phyloP scores from a whole-genome alignment of 2,797 vertebrate species.

The Lithobates pipiens region DNA sequence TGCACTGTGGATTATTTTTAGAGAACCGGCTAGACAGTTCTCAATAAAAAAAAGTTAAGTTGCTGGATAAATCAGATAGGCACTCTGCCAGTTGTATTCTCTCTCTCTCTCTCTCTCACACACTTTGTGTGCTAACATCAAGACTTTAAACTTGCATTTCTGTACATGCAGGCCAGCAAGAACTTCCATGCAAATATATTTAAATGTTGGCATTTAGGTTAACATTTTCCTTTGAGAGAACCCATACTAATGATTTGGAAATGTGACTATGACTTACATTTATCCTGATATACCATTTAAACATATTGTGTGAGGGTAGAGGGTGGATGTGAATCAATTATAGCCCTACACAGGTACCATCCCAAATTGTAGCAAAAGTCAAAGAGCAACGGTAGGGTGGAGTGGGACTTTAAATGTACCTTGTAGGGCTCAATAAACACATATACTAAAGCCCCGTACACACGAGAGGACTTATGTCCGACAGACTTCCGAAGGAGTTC shows the following conservation, averaged over 20 bases:
- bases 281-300: not conserved
- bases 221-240: not conserved
- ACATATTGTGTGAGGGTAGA: too few species aligned
- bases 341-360: too few species aligned
- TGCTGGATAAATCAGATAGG: conserved; percentile 2
- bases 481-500: too few species aligned
- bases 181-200: not conserved
- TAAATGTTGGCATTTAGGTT: conserved; percentile 5
- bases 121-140: not conserved
- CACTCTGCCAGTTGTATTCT: not conserved
- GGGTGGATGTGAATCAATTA: too few species aligned
- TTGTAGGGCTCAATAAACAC: too few species aligned
- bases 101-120: not conserved
- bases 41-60: conserved; percentile 14
- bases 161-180: not conserved
- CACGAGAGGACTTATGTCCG: too few species aligned
- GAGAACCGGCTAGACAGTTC: not conserved
- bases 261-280: not conserved
- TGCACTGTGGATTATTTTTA: conserved; percentile 25
- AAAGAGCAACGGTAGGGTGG: too few species aligned
- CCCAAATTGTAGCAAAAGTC: too few species aligned
- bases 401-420: too few species aligned
- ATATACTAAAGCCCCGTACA: too few species aligned
- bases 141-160: not conserved
- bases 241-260: not conserved